Conservation (phyloP, 1,140 invertebrate species). For the Caenorhabditis remanei region DNA sequence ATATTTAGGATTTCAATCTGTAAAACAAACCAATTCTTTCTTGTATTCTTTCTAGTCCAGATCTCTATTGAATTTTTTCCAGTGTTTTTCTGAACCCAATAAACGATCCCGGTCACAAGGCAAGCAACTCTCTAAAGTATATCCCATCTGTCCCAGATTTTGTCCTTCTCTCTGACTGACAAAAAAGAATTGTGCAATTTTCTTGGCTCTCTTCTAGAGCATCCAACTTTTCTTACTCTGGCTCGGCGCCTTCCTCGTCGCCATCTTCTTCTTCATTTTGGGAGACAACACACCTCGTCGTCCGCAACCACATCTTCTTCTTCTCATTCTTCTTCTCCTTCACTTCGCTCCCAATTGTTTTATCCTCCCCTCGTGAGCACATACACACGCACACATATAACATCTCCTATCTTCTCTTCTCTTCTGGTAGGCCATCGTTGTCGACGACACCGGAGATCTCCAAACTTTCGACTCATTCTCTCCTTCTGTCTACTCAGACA, state of each 20-base stretch:
- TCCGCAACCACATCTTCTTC: slow-evolving; percentile 55
- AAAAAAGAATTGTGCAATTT: slow-evolving; percentile 54
- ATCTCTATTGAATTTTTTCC: slow-evolving; percentile 1
- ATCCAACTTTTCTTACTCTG: slow-evolving; percentile 52
- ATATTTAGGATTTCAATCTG: not conserved
- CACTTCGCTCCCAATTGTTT: slow-evolving; percentile 47
- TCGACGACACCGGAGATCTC: slow-evolving; percentile 54
- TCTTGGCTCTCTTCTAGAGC: not conserved
- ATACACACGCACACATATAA: slow-evolving; percentile 51
- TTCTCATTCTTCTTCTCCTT: slow-evolving; percentile 49
- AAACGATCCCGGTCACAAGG: not conserved
- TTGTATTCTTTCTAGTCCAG: slow-evolving; percentile 16
- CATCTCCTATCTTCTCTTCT: slow-evolving; percentile 49
- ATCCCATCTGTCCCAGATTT: slow-evolving; percentile 12
- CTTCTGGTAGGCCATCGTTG: slow-evolving; percentile 51
- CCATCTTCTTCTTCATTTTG: slow-evolving; percentile 42
- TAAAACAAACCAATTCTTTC: not conserved
- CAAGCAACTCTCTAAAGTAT: not conserved
- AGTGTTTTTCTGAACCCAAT: not conserved
- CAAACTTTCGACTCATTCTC: slow-evolving; percentile 52
- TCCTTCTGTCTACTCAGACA: slow-evolving; percentile 35
- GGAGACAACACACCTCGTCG: slow-evolving; percentile 47
- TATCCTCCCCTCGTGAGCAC: slow-evolving; percentile 42
- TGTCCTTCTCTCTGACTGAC: not conserved
- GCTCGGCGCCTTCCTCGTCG: slow-evolving; percentile 29